Percentiles rank a stretch among this genome's conserved stretches.
These are phyloP conservation scores for Melipona quadrifasciata DNA, from an alignment of 1,140 invertebrate species.

Conservation along the genomic window DNA sequence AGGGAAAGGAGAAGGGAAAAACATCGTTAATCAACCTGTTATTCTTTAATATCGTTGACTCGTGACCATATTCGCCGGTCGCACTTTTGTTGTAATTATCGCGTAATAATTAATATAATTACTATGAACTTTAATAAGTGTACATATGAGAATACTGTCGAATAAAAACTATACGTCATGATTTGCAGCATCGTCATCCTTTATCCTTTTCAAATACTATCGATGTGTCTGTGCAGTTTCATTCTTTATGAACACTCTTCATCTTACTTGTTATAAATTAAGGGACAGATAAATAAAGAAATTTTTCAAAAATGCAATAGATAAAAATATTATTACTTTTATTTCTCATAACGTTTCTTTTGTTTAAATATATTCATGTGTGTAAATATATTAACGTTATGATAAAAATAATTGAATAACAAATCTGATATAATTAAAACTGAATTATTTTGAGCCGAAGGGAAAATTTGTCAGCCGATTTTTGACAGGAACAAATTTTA, in stretches of 20 bases:
- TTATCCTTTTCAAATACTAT: not conserved
- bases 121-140: conserved; percentile 74
- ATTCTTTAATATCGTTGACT: conserved; percentile 66
- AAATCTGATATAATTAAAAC: conserved; percentile 2
- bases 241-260: not conserved
- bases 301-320: not conserved
- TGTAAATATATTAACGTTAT: not conserved
- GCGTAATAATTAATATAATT: conserved; percentile 78
- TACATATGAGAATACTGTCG: conserved; percentile 80
- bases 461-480: too few relatives aligned
- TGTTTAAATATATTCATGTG: not conserved
- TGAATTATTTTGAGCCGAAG: too few relatives aligned
- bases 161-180: conserved; percentile 79
- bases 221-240: not conserved
- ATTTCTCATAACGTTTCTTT: not conserved
- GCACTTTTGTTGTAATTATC: conserved; percentile 79
- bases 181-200: conserved; percentile 19
- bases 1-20: not conserved
- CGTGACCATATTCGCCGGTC: conserved; percentile 51
- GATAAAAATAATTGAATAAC: not conserved
- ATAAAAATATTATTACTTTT: not conserved
- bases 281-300: not conserved
- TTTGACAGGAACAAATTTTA: too few relatives aligned
- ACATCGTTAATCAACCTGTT: conserved; percentile 64
- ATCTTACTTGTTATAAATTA: not conserved